These are phyloP conservation scores for Hystrix cristata DNA, from an alignment of 2,113 vertebrate genomes.

Conservation along the genomic window DNA sequence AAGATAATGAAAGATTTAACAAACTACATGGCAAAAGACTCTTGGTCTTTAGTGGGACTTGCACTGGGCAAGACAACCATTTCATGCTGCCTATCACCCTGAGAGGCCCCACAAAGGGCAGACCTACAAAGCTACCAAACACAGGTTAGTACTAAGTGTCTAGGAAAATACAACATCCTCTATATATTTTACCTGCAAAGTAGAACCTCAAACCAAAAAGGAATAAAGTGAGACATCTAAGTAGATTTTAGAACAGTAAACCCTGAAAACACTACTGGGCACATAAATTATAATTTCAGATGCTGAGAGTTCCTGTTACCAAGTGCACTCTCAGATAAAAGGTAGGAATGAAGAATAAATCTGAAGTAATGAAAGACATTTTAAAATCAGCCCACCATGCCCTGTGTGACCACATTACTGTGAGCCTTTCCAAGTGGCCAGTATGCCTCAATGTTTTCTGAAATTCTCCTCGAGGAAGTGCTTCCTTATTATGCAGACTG, in stretches of 20 bases:
- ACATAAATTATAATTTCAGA: not conserved
- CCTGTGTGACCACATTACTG: not conserved
- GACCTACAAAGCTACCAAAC: not conserved
- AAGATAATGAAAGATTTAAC: not conserved
- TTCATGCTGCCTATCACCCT: not conserved
- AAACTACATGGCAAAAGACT: not conserved
- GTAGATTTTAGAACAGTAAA: constrained; percentile 8
- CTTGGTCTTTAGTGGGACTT: not conserved
- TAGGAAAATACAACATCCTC: not conserved
- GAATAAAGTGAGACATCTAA: constrained; percentile 9
- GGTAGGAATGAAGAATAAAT: not conserved
- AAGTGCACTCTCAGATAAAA: not conserved
- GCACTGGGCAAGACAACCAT: not conserved
- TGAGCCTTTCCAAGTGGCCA: not conserved
- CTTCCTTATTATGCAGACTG: not conserved
- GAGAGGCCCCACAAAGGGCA: not conserved
- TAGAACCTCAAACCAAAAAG: not conserved
- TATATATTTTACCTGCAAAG: not conserved
- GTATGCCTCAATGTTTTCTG: not conserved
- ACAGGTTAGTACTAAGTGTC: not conserved
- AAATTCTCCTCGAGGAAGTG: not conserved
- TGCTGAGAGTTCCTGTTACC: not conserved
- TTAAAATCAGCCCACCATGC: not conserved
- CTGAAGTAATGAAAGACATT: not conserved
- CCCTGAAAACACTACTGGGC: not conserved